Evolutionary conservation across 2,888 invertebrate species (phyloP).

Genomic region (Thecophora atra): DNA sequence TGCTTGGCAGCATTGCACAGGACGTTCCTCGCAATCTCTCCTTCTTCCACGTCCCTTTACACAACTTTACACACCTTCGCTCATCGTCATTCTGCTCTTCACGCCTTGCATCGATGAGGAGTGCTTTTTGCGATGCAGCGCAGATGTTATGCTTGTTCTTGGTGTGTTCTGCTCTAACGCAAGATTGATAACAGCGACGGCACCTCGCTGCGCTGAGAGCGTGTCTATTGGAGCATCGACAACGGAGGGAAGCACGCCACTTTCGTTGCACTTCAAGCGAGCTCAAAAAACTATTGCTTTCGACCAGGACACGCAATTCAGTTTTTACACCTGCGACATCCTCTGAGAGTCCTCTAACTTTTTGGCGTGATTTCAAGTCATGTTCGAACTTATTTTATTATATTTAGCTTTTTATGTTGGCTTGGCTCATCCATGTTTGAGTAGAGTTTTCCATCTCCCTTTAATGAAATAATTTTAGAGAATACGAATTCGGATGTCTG

Average conservation of each 20-base stretch:
- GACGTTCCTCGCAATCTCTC: not conserved
- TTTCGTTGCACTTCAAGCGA: not conserved
- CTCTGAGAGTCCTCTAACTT: too few relatives aligned
- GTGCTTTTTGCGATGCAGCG: slow-evolving; percentile 1
- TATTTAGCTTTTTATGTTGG: too few relatives aligned
- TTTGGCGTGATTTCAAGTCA: too few relatives aligned
- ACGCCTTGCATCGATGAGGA: slow-evolving; percentile 13
- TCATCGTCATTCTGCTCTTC: not conserved
- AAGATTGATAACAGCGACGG: slow-evolving; percentile 8
- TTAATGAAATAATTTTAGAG: too few relatives aligned
- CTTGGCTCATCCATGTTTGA: too few relatives aligned
- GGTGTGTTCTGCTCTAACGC: not conserved
- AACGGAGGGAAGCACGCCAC: not conserved
- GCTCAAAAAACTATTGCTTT: slow-evolving; percentile 1
- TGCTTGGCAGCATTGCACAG: not conserved
- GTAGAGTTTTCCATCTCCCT: too few relatives aligned
- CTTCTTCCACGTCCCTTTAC: not conserved
- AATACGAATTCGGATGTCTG: too few relatives aligned
- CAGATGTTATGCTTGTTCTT: not conserved
- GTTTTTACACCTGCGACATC: too few relatives aligned
- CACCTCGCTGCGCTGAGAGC: too few relatives aligned
- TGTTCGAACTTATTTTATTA: too few relatives aligned
- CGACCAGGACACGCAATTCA: not conserved
- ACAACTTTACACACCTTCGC: not conserved
- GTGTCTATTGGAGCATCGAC: not conserved